Base-by-base conservation (phyloP, 2,797 vertebrate species). In the Peromyscus aztecus region DNA sequence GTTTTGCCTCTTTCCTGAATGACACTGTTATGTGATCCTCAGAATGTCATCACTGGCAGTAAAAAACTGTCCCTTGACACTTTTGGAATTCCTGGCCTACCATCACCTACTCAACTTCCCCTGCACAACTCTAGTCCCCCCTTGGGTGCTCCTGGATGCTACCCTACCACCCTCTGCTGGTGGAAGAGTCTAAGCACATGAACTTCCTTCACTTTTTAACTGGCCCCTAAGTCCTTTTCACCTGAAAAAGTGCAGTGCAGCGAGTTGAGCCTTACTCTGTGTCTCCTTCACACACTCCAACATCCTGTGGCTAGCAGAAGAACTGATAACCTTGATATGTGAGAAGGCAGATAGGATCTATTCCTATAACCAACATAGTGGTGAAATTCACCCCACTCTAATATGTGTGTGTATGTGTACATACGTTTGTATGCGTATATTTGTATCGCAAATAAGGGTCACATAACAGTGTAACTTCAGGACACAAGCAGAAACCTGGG, bases 1-100 rank as follows among this genome's bases (percentile, higher is more conserved):
- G 4, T 21, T 7, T 12, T 34, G 0, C 14, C 4, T 12, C 23
- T 37, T 6, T 55, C 34, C 1, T 73, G 23, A 21, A 7, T 92
- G 55, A n/a, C 1, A 0, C 3, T 23, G 16, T 57, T 4, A 7
- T 80, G 8, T 81, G 23, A 61, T 10, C 3, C 52, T 81, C n/a
- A 19, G 34, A 82, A 40, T 6, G 0, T 14, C 4, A 12, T 40
- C 31, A 29, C 12, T 52, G 1, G 0, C 46, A 1, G 16, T 0
- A 6, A 34, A 81, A 23, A 0, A 73, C 16, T 8, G 3, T 2
- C 12, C 8, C 34, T 49, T 55, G 19, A 49, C 1, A 21, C 1
- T 0, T 21, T 2, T 13, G 14, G 75, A 46, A 23, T 14, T 14
- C 21, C 21, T 23, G 0, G 9, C 71, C 9, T 73, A 73, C 4